Conservation (phyloP, 2,888 invertebrate genomes). For the Leptopilina syphax region DNA sequence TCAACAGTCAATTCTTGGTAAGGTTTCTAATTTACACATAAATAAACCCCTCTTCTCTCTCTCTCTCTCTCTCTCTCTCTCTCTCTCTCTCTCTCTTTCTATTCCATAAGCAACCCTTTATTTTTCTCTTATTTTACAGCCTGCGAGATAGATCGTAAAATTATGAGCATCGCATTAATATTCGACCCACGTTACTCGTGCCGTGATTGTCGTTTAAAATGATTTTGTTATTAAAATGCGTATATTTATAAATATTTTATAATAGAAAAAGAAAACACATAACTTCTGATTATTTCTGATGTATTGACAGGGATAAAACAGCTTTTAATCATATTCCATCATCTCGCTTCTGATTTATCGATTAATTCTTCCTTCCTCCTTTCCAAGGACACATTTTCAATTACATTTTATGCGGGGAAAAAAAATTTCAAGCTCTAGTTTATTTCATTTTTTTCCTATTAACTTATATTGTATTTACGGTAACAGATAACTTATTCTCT, state of each 20-base stretch:
- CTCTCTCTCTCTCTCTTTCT: background rate
- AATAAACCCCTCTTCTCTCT: slow-evolving; percentile 3
- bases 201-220: slow-evolving; percentile 15
- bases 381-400: background rate
- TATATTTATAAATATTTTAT: background rate
- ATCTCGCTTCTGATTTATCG: background rate
- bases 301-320: background rate
- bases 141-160: slow-evolving; percentile 23
- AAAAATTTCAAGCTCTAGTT: too few species aligned
- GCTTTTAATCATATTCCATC: slow-evolving; percentile 8
- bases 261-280: slow-evolving; percentile 8
- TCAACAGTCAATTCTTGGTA: background rate
- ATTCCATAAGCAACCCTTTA: background rate
- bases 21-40: slow-evolving; percentile 23
- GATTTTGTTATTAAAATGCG: slow-evolving; percentile 15
- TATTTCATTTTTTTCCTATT: too few species aligned
- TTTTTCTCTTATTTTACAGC: slow-evolving; percentile 16
- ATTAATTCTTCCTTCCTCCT: background rate
- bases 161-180: slow-evolving; percentile 18
- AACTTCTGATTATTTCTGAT: slow-evolving; percentile 5
- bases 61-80: too few species aligned
- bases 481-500: too few species aligned
- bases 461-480: too few species aligned
- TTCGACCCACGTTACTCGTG: slow-evolving; percentile 21
- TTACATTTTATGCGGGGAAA: background rate